Evolutionary conservation across 1,140 invertebrate genomes (phyloP).

Genomic region (Drosophila mojavensis): DNA sequence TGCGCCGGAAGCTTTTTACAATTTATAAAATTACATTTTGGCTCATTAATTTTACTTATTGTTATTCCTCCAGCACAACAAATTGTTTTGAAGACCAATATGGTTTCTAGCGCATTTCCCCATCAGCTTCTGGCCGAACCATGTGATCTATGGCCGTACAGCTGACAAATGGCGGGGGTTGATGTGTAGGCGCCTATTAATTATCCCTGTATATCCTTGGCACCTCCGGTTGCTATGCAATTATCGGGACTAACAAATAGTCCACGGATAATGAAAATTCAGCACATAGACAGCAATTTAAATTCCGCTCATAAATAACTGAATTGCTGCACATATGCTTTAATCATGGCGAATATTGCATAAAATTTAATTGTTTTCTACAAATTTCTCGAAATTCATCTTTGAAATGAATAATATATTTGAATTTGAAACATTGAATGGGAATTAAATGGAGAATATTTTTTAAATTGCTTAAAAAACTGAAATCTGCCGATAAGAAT

Average conservation of each 20-base stretch:
- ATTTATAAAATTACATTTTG: slow-evolving; percentile 80
- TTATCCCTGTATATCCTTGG: slow-evolving; percentile 39
- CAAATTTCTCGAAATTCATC: not conserved
- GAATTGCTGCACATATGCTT: not conserved
- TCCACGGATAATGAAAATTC: slow-evolving; percentile 40
- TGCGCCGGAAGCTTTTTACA: slow-evolving; percentile 76
- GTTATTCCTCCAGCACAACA: slow-evolving; percentile 47
- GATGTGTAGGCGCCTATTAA: slow-evolving; percentile 52
- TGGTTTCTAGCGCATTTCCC: slow-evolving; percentile 67
- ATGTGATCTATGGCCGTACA: slow-evolving; percentile 63
- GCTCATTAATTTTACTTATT: slow-evolving; percentile 82
- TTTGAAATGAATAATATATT: not conserved
- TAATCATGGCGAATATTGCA: not conserved
- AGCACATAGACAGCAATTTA: slow-evolving; percentile 5
- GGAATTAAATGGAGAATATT: too few species aligned
- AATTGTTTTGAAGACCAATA: slow-evolving; percentile 69
- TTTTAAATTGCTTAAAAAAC: too few species aligned
- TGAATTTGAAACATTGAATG: too few species aligned
- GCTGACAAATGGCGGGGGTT: slow-evolving; percentile 60
- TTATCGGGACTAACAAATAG: slow-evolving; percentile 62
- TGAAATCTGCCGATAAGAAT: too few species aligned
- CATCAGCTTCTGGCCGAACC: slow-evolving; percentile 10
- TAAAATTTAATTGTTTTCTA: not conserved
- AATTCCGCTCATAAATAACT: slow-evolving; percentile 37
- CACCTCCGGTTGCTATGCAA: slow-evolving; percentile 8